These are phyloP conservation scores for Pecten maximus DNA, from an alignment of 2,888 invertebrate genomes.

Conservation along the genomic window DNA sequence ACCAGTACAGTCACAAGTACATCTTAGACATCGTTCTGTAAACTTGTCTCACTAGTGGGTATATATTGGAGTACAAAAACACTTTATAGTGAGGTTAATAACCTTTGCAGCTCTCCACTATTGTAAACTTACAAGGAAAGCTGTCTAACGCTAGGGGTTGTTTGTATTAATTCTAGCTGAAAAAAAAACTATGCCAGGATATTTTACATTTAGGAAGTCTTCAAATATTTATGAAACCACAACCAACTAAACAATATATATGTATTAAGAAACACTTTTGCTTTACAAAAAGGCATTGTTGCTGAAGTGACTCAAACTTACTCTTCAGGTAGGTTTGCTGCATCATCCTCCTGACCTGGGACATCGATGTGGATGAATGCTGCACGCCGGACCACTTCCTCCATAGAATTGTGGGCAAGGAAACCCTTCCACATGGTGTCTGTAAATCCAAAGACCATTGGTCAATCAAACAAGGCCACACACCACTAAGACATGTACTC, in stretches of 20 bases:
- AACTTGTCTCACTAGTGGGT: too few species aligned
- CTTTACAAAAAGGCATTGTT: not conserved
- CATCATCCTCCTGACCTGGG: constrained; percentile 91
- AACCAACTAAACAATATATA: not conserved
- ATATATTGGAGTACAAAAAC: too few species aligned
- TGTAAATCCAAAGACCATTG: constrained; percentile 78
- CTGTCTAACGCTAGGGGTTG: too few species aligned
- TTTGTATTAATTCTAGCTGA: not conserved
- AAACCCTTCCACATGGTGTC: constrained; percentile 92
- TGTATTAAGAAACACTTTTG: not conserved
- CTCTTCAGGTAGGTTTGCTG: constrained; percentile 89
- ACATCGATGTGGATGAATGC: constrained; percentile 93
- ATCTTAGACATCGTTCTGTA: too few species aligned
- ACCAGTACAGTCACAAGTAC: too few species aligned
- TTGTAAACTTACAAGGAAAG: too few species aligned
- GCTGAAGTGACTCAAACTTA: constrained; percentile 82
- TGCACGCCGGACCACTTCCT: constrained; percentile 91
- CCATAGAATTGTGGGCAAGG: constrained; percentile 91
- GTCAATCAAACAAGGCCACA: not conserved
- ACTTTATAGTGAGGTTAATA: too few species aligned
- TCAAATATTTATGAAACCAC: not conserved
- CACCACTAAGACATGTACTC: not conserved
- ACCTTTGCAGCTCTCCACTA: too few species aligned
- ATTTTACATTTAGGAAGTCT: not conserved
- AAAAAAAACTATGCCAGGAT: not conserved